phyloP scores from a whole-genome alignment of 2,113 vertebrate species.

The Prunella fulvescens region DNA sequence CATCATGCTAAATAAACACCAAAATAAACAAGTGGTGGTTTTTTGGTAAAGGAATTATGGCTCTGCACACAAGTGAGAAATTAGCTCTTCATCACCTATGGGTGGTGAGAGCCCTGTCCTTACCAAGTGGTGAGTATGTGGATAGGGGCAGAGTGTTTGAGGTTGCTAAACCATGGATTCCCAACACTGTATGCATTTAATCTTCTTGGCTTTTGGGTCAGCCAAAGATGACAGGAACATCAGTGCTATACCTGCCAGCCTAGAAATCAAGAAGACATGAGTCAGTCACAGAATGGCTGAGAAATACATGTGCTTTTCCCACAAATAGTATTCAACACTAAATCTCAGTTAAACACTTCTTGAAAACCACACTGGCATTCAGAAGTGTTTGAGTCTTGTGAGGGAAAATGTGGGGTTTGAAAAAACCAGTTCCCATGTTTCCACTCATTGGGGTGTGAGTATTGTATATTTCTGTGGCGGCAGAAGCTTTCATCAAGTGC shows the following conservation, averaged over 20 bases:
- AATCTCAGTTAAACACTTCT: not conserved
- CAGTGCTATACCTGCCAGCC: not conserved
- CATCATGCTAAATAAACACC: not conserved
- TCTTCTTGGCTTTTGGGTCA: not conserved
- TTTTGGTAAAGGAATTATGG: not conserved
- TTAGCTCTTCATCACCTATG: not conserved
- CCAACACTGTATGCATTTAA: not conserved
- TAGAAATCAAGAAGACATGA: not conserved
- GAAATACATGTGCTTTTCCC: not conserved
- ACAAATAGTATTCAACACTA: not conserved
- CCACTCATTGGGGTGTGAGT: not conserved
- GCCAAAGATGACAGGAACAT: not conserved
- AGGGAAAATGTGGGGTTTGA: not conserved
- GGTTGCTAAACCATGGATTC: not conserved
- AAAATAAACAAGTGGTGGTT: fast-evolving
- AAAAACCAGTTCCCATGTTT: not conserved
- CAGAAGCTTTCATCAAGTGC: not conserved
- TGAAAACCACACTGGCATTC: not conserved
- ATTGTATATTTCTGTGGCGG: not conserved
- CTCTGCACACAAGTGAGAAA: not conserved
- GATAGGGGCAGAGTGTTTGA: not conserved
- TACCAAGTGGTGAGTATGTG: not conserved
- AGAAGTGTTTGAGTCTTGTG: not conserved
- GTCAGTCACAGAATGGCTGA: not conserved
- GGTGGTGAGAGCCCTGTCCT: not conserved